Base-by-base conservation (phyloP, 2,797 vertebrate species). In the Sebastes kiyomatsui region DNA sequence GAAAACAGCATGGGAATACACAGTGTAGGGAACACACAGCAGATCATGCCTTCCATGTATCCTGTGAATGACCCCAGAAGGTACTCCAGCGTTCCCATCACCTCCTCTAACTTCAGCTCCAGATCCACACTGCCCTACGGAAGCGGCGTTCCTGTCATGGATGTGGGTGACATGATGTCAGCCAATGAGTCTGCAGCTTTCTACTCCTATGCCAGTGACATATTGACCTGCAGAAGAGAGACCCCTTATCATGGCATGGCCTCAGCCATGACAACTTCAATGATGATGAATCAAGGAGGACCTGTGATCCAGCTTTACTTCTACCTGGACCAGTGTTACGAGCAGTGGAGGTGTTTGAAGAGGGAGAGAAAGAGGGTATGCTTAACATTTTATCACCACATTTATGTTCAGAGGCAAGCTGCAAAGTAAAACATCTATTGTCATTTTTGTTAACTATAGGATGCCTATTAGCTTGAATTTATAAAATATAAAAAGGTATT, bases 301-400 rank as follows among this genome's bases (percentile, higher is more conserved):
- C 90, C 95, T 72, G 90, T 93, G 83, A 95, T 93, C 3, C 96
- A 97, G 77, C 95, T 98, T 64, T 95, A 96, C 30, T 65, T 95
- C 85, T 91, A 93, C 78, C 92, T 99, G 77, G 97, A 99, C 18
- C 96, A 99, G 77, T 98, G 97, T 83, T 97, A 94, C 2, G 96
- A 98, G 72, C 97, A 98, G 84, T 97, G 96, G 95, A 97, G 88
- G 93, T 91, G 94, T 91, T 90, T 99, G 94, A 96, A 98, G 92
- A 97, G 96, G 86, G 97, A 99, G 78, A 96, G 97, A 79, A 98
- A 97, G 92, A 97, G 94, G 97, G 99, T 99, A 96, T 91, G 80
- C 2, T 68, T 75, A 69, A 68, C 33, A 7, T n/a, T 61, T 68
- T 71, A 59, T 60, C 28, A 20, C 22, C 4, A 22, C 6, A 38